Evolutionary conservation across 2,888 invertebrate species (phyloP), one percentile per base, ranked within the genome.

Genomic region (Pomacea canaliculata): DNA sequence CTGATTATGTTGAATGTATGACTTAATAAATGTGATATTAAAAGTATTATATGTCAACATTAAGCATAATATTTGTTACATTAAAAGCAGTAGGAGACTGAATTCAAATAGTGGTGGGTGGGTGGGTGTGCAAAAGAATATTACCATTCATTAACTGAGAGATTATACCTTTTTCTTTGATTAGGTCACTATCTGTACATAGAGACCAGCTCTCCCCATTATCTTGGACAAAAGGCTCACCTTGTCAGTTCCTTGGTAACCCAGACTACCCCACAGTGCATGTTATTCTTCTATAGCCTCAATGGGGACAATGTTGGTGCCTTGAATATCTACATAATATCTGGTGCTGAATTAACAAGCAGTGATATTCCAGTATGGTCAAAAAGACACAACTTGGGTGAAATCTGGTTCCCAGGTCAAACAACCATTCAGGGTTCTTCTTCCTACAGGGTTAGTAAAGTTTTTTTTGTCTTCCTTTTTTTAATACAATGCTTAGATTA

Each of bases 211-310:
- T 71, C 76, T 1, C 87, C 88, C 19, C 78, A 84, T 48, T 78
- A 74, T 72, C 37, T 23, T 19, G 88, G 87, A 9, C 87, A 89
- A 69, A 83, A 81, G 71, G 88, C 88, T 9, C 75, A 86, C 71
- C 81, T 94, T 7, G 59, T 85, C 8, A 86, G 86, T 76, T 74
- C 81, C 1, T 72, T 74, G 69, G 75, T 85, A 16, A 78, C 79
- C 10, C 83, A 85, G 4, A 82, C 85, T 16, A 80, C 79, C 70
- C 77, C 78, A 23, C 78, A 83, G 51, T 80, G 81, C 76, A 79
- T 89, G 79, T 80, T 85, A 76, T 85, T 89, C 75, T 89, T 85
- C 81, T 89, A 88, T 77, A 83, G 88, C 77, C 87, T 89, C 86
- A 86, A 81, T 81, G 89, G 89, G 12, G 49, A 67, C 27, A 82